Base-by-base conservation (phyloP, 2,888 invertebrate genomes). In the Leucophenga maculata region DNA sequence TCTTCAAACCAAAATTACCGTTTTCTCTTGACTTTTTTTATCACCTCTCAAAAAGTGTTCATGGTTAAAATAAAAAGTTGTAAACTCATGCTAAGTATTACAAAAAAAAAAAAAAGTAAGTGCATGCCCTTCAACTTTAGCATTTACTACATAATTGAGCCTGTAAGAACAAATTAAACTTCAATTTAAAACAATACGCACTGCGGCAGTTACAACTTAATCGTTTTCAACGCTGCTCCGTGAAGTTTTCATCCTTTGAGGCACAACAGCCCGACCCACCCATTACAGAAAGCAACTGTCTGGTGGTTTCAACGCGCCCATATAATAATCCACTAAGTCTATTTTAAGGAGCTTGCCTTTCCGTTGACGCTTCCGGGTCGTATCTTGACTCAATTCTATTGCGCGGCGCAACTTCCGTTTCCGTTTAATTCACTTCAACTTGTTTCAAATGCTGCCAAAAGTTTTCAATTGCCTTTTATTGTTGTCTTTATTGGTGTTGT, bases 101-200 rank as follows among this genome's bases (percentile, higher is more conserved):
- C n/a, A 39, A 39, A 39, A 39, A 39, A 39, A 39, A 39, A 8
- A 39, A 39, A 8, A 39, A 39, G 11, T 8, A 8, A 32, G 8
- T 6, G 32, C 11, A 39, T 6, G 39, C 8, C 39, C 39, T 39
- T 39, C 8, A 39, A 39, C 39, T 39, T 39, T 8, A 39, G 8
- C 74, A 73, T 77, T 77, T 70, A 60, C 69, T 72, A 74, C 78
- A 75, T 77, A 79, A 79, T 78, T 77, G 78, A 74, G 75, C 77
- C 77, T 76, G 86, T 86, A 81, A 86, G 86, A 86, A 85, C 81
- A 86, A 86, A 86, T 86, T 85, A 86, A 86, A 86, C 84, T 86
- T 78, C 79, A 79, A 85, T 86, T 85, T 79, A 60, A 72, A 66
- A 55, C 60, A 68, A 64, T 13, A 52, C 6, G 6, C 14, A 20